Evolutionary conservation across 2,888 invertebrate genomes (phyloP).

Genomic region (Linyphia triangularis): DNA sequence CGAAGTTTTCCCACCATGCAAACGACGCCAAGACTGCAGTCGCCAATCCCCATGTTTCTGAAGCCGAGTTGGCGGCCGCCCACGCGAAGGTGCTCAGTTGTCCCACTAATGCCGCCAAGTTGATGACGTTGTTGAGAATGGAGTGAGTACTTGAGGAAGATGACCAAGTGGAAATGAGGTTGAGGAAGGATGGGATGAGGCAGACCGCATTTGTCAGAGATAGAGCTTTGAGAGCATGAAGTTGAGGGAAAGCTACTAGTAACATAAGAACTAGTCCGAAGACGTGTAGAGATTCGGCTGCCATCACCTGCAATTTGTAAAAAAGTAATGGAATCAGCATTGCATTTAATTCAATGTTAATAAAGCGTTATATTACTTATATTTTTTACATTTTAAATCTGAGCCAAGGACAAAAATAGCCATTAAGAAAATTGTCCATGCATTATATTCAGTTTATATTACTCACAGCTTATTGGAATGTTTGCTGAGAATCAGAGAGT

Average conservation of each 20-base stretch:
- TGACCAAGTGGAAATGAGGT: slow-evolving; percentile 89
- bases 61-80: not conserved
- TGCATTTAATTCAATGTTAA: too few species aligned
- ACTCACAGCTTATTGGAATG: too few species aligned
- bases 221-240: slow-evolving; percentile 96
- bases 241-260: slow-evolving; percentile 92
- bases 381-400: too few species aligned
- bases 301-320: slow-evolving; percentile 83
- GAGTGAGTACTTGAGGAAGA: slow-evolving; percentile 83
- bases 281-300: slow-evolving; percentile 93
- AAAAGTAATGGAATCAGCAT: too few species aligned
- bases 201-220: slow-evolving; percentile 98
- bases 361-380: too few species aligned
- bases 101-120: slow-evolving; percentile 90
- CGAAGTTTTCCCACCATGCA: slow-evolving; percentile 99
- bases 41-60: not conserved
- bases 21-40: slow-evolving; percentile 87
- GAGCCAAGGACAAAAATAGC: too few species aligned
- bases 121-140: slow-evolving; percentile 80
- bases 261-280: slow-evolving; percentile 92
- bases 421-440: too few species aligned
- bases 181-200: slow-evolving; percentile 90
- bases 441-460: too few species aligned
- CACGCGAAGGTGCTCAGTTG: slow-evolving; percentile 93
- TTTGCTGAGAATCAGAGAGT: too few species aligned